Evolutionary conservation across 2,888 invertebrate genomes (phyloP), one percentile per base, ranked within the genome.

Genomic region (Agonopterix subpropinquella): DNA sequence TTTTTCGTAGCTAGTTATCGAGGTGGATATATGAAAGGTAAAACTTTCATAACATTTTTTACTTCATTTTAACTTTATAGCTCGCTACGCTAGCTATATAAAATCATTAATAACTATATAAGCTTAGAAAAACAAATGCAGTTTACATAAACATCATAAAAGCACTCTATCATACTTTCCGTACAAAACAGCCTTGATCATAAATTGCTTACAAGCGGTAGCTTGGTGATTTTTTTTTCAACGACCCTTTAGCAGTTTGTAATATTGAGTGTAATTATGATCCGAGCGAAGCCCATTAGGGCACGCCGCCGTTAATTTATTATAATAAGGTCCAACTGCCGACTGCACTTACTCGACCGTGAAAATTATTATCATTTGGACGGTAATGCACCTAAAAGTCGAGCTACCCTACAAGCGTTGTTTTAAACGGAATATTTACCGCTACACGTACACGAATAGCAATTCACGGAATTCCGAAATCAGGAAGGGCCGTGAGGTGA

Each of bases 311-410:
- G 77, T 83, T 84, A 82, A 81, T 84, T 83, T 82, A 83, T 84
- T 83, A 76, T 83, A 83, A 85, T 83, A 81, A 82, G 80, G 75
- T 71, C 77, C 84, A 84, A 83, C 85, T 77, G 85, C 74, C 80
- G 77, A 67, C 74, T 67, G 74, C 64, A 71, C 28, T 79, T 66
- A 71, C 72, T 78, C 80, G 75, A 80, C 80, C 78, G 73, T 82
- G 77, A 82, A 84, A 83, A 82, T 80, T 79, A 83, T 81, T 76
- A 80, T 83, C 79, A 83, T 80, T 80, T 78, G 68, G 65, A 68
- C 75, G 70, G 73, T 80, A 72, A 43, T 47, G 43, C 36, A 42
- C 36, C 47, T 43, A 43, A 42, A 47, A 42, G 36, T 13, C 11
- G 42, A 11, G 13, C 15, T 15, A 43, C 43, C 11, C 15, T 42